Percentiles rank a stretch among this genome's conserved stretches.
phyloP scores from a whole-genome alignment of 2,113 vertebrate species.

The Caretta caretta region DNA sequence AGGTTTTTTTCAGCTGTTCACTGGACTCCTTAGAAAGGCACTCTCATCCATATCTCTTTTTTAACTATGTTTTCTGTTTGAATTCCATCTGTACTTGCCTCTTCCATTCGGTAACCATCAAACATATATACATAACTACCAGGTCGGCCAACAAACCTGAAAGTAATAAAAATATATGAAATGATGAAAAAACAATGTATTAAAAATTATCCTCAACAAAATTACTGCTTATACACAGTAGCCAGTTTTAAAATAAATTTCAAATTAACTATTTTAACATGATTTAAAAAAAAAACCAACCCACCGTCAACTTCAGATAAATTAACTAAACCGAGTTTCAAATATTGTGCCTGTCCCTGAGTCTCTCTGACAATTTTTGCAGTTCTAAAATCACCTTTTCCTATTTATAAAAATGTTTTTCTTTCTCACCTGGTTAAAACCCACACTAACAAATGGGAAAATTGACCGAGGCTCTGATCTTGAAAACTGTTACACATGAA shows the following conservation, averaged over 20 bases:
- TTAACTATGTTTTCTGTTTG: neutral
- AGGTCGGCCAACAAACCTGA: constrained; percentile 93
- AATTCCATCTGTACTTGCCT: constrained; percentile 77
- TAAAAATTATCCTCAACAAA: neutral
- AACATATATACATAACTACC: constrained; percentile 95
- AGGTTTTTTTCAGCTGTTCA: neutral
- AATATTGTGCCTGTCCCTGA: neutral
- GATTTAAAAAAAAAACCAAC: neutral
- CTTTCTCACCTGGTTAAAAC: neutral
- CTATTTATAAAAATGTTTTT: neutral
- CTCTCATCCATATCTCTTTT: neutral
- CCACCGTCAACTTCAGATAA: rapidly evolving
- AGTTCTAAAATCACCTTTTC: neutral
- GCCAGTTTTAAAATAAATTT: neutral
- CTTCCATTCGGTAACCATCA: constrained; percentile 93
- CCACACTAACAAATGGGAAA: neutral
- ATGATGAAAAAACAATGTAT: neutral
- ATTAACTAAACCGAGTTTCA: neutral
- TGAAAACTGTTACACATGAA: neutral
- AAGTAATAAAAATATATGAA: constrained; percentile 7
- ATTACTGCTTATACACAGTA: neutral
- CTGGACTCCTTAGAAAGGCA: neutral
- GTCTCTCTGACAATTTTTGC: neutral
- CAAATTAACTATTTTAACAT: neutral
- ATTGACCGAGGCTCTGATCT: neutral